Evolutionary conservation across 1,140 invertebrate species (phyloP).

Genomic region (Papilio machaon): DNA sequence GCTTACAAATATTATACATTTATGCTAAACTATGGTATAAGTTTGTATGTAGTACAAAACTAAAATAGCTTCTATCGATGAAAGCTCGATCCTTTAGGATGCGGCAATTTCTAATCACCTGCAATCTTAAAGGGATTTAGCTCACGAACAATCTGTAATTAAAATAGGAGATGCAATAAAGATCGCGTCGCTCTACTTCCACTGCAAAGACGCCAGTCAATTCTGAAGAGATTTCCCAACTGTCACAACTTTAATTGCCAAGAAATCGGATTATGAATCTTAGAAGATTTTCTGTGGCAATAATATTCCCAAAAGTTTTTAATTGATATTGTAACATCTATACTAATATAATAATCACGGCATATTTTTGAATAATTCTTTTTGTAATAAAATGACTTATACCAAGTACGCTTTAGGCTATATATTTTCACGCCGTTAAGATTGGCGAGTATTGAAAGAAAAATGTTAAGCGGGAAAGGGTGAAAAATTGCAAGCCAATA

Average conservation of each 20-base stretch:
- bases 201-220: slow-evolving; percentile 16
- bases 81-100: not conserved
- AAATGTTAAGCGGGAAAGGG: too few relatives aligned
- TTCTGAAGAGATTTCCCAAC: slow-evolving; percentile 36
- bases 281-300: not conserved
- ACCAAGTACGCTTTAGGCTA: too few relatives aligned
- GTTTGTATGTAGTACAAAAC: not conserved
- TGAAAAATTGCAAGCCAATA: too few relatives aligned
- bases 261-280: not conserved
- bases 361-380: too few relatives aligned
- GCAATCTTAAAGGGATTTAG: slow-evolving; percentile 20
- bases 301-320: not conserved
- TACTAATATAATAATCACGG: not conserved
- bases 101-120: slow-evolving; percentile 19
- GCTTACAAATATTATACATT: not conserved
- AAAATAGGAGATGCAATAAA: slow-evolving; percentile 37
- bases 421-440: too few relatives aligned
- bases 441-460: too few relatives aligned
- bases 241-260: slow-evolving; percentile 29
- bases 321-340: not conserved
- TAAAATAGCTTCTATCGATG: not conserved
- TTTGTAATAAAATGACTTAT: too few relatives aligned
- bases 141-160: slow-evolving; percentile 33
- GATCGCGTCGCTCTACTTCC: slow-evolving; percentile 19
- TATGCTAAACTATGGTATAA: not conserved